These are phyloP conservation scores for Eciton burchellii DNA, from an alignment of 1,140 invertebrate species.

Conservation along the genomic window DNA sequence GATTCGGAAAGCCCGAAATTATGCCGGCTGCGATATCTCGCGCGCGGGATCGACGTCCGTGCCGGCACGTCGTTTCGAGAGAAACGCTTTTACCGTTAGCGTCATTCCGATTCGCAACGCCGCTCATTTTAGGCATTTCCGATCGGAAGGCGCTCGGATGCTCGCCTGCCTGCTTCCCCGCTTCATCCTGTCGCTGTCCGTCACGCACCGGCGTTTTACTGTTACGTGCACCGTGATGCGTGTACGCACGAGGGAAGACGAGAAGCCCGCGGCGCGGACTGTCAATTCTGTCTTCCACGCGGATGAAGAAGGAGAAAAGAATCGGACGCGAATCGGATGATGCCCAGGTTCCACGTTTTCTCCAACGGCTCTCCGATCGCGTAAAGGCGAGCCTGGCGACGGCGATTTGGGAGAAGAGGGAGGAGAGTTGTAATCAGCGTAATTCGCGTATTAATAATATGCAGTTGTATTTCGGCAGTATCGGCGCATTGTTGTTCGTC, in stretches of 20 bases:
- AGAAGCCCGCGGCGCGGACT: conserved; percentile 38
- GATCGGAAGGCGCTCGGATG: conserved; percentile 69
- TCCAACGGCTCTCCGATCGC: too few species aligned
- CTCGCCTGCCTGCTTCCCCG: conserved; percentile 20
- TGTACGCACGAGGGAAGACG: conserved; percentile 51
- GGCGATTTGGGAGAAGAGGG: too few species aligned
- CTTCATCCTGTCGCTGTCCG: conserved; percentile 36
- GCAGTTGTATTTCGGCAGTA: too few species aligned
- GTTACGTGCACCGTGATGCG: conserved; percentile 50
- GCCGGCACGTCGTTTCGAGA: neutral
- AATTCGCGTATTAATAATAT: too few species aligned
- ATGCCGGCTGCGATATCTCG: conserved; percentile 29
- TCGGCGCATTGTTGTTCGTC: too few species aligned
- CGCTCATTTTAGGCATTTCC: conserved; percentile 73
- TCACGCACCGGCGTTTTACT: conserved; percentile 67
- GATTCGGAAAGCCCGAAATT: conserved; percentile 22
- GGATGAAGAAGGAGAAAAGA: neutral
- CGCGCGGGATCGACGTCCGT: conserved; percentile 10
- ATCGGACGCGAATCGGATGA: neutral
- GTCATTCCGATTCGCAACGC: conserved; percentile 69
- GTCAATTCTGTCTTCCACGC: neutral
- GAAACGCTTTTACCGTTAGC: conserved; percentile 64
- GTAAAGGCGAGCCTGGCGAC: too few species aligned
- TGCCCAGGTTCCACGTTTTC: too few species aligned
- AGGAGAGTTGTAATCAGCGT: too few species aligned